Evolutionary conservation across 2,797 vertebrate species (phyloP), one percentile per base, ranked within the genome.

Genomic region (Antennarius maculatus): DNA sequence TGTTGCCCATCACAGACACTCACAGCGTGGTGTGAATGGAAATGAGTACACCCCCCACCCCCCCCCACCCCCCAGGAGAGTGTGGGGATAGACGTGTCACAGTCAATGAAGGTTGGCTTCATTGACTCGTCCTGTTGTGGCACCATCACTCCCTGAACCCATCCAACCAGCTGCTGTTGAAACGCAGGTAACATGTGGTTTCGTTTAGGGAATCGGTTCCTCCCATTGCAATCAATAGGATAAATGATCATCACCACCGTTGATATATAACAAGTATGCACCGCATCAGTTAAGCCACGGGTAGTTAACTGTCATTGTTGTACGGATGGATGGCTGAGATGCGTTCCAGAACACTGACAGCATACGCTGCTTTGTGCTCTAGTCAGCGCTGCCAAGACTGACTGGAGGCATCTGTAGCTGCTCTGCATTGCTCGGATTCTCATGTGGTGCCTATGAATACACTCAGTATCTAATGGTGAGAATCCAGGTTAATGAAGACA

Each of bases 301-400:
- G 85, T 91, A 89, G 86, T 90, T 90, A 87, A 88, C 81, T 80
- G 80, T 89, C 87, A 86, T 84, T 84, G 83, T 84, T 81, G 86
- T 73, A 63, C 17, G 85, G 85, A 86, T 89, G 86, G 87, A 89
- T 85, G 80, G 82, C 75, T 77, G 72, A 83, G 78, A 80, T 66
- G 76, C 76, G 79, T 87, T 90, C 81, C 89, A 90, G 77, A 89
- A 89, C 81, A 67, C 76, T 78, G 80, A 68, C 81, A 81, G 81
- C 86, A 89, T 89, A 89, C 81, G 88, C 85, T 86, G 86, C 80
- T 88, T 85, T 83, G 85, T 82, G 85, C 81, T 86, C 69, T 68
- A 60, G 79, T 87, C 85, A 83, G 53, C 29, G 54, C 84, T 90
- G 88, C 90, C 90, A 89, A 85, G 78, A 85, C 82, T 77, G 80